These are phyloP conservation scores for Macropis europaea DNA, from an alignment of 2,888 invertebrate genomes.

Conservation along the genomic window DNA sequence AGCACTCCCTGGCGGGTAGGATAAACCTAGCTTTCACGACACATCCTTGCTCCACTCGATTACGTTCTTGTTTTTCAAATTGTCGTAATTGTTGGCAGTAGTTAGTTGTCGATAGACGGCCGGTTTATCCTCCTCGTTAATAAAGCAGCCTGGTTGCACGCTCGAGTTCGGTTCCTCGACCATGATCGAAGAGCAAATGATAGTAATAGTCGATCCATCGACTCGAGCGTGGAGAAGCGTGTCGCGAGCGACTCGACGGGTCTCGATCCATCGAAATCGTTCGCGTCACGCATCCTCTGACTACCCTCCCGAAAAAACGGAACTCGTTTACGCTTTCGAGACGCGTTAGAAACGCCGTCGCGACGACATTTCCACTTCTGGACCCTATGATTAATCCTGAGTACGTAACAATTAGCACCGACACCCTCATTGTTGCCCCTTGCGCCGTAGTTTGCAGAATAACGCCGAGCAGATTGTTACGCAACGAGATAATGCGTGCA, in stretches of 20 bases:
- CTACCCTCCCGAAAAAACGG: not conserved
- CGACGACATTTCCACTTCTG: slow-evolving; percentile 56
- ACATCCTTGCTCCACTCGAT: slow-evolving; percentile 5
- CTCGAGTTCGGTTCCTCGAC: slow-evolving; percentile 13
- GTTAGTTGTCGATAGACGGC: not conserved
- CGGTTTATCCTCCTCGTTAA: slow-evolving; percentile 31
- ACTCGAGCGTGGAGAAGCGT: slow-evolving; percentile 14
- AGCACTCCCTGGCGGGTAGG: not conserved
- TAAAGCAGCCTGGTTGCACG: not conserved
- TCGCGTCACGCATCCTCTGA: not conserved
- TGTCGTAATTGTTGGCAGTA: not conserved
- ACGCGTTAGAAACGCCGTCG: slow-evolving; percentile 44
- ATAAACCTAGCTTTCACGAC: slow-evolving; percentile 28
- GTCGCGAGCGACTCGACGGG: slow-evolving; percentile 1
- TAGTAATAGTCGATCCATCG: too few relatives aligned
- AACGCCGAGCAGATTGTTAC: slow-evolving; percentile 27
- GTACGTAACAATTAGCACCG: slow-evolving; percentile 43
- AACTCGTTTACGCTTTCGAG: slow-evolving; percentile 21
- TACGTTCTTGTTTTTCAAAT: not conserved
- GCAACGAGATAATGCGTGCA: slow-evolving; percentile 17
- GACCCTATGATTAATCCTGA: slow-evolving; percentile 55
- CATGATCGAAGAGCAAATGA: too few relatives aligned
- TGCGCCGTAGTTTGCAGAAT: slow-evolving; percentile 10
- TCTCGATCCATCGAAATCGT: not conserved
- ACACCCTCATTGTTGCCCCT: not conserved